Base-by-base conservation (phyloP, 2,888 invertebrate species). In the Prostheceraeus crozeri region DNA sequence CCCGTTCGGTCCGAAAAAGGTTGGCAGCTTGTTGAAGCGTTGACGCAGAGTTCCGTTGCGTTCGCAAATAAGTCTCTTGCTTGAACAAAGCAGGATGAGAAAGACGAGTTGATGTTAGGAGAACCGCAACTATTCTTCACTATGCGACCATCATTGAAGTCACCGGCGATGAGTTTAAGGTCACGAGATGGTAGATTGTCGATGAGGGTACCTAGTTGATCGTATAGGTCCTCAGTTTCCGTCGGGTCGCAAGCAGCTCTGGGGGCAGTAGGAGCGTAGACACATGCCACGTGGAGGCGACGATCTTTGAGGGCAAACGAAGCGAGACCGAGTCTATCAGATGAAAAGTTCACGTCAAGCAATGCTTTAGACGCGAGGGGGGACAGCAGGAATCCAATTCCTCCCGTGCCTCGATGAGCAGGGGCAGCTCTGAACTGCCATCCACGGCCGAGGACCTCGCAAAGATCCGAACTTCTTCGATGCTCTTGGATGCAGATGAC, bases 101-200 rank as follows among this genome's bases (percentile, higher is more conserved):
- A 33, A 6, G 55, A 35, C 3, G 30, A 30, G 48, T 55, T 55
- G 52, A 36, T 48, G 33, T 55, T 55, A 2, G 28, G 16, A 1
- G 33, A 14, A 23, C 55, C 55, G 6, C 55, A 55, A 2, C 4
- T 3, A 33, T 55, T 55, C 55, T 55, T 55, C 28, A 55, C 55
- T 25, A 33, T 25, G 33, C 48, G 55, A 48, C 55, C 55, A 52
- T 55, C 55, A 48, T 55, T 55, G 55, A 53, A 53, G 53, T 53
- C 53, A 2, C 53, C 30, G 3, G 10, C 23, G 6, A 55, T 48
- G 25, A 55, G 19, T 53, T 25, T 52, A 33, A 30, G 6, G 48
- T 55, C 53, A n/a, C 48, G 54, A 55, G 16, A 14, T 14, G 55
- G 55, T 25, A 55, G 11, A 55, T 25, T 16, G 6, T 35, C 33